Base-by-base conservation (phyloP, 2,888 invertebrate genomes). In the Protophormia terraenovae region DNA sequence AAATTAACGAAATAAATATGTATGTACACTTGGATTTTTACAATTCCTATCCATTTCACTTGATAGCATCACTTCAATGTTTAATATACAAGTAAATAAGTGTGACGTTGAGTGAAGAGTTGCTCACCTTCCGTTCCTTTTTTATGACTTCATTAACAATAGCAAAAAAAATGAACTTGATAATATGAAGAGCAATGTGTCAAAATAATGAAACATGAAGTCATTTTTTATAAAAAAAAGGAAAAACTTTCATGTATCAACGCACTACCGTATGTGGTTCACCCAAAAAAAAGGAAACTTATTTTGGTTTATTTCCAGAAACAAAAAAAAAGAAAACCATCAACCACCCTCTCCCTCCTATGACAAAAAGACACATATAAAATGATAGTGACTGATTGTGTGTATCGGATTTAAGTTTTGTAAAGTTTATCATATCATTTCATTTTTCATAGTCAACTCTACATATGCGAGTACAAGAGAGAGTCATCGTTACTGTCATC, bases 361-460 rank as follows among this genome's bases (percentile, higher is more conserved):
- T 6, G 24, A 67, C 22, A 2, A 60, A 38, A 60, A 24, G 12
- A 27, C 32, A 16, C 41, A 24, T 58, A 19, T 64, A 19, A 62
- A 69, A 69, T 71, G 55, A 53, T 35, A 60, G 58, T 60, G 32
- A 50, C 66, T 76, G 79, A 84, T 71, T 55, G 64, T 41, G 71
- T 66, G 75, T 53, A 84, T 76, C 71, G 50, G 24, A 76, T 76
- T 79, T 47, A 66, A 58, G 35, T 72, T 72, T 67, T 35, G 22
- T 64, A 24, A 41, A 76, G 64, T 84, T 75, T 60, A 45, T 81
- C 72, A 72, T 12, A 19, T 55, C 16, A 72, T 22, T 72, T 12
- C 35, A 76, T 71, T 80, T 79, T 75, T 76, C 64, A 77, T 22
- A 12, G 53, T 16, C 62, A 62, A 24, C 2, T 32, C 0, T 24